These are phyloP conservation scores for Oligia strigilis DNA, from an alignment of 2,888 invertebrate species.

Conservation along the genomic window DNA sequence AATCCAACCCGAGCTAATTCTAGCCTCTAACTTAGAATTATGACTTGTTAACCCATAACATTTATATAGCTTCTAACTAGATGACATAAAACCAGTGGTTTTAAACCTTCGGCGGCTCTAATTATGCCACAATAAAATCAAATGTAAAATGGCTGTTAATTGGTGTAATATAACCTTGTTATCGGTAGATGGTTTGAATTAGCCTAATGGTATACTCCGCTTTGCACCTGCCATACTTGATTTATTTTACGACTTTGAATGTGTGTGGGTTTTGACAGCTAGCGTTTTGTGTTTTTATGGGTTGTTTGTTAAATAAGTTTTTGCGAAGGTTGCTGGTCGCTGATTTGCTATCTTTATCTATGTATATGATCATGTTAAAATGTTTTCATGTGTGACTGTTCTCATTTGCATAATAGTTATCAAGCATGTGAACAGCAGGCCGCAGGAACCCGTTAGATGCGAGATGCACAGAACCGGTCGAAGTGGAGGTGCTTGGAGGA, in stretches of 20 bases:
- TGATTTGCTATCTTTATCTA: background rate
- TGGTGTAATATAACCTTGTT: constrained; percentile 80
- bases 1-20: constrained; percentile 32
- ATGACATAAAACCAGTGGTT: constrained; percentile 70
- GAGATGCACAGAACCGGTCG: no score
- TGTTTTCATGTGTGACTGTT: background rate
- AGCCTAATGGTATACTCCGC: constrained; percentile 69
- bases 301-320: background rate
- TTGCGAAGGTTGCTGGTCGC: background rate
- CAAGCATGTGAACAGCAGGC: background rate
- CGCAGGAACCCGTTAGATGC: no score
- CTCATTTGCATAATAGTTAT: background rate
- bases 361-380: background rate
- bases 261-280: constrained; percentile 40
- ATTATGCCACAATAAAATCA: constrained; percentile 80
- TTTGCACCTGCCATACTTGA: constrained; percentile 62
- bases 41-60: constrained; percentile 48
- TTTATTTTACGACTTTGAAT: constrained; percentile 41
- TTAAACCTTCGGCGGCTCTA: constrained; percentile 76
- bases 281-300: background rate
- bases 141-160: constrained; percentile 81
- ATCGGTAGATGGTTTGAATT: constrained; percentile 75
- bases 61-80: constrained; percentile 50
- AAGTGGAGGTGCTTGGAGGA: no score
- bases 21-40: constrained; percentile 39